Percentiles rank a stretch among this genome's conserved stretches.
phyloP scores from a whole-genome alignment of 2,888 invertebrate species.

The Diploptera punctata region DNA sequence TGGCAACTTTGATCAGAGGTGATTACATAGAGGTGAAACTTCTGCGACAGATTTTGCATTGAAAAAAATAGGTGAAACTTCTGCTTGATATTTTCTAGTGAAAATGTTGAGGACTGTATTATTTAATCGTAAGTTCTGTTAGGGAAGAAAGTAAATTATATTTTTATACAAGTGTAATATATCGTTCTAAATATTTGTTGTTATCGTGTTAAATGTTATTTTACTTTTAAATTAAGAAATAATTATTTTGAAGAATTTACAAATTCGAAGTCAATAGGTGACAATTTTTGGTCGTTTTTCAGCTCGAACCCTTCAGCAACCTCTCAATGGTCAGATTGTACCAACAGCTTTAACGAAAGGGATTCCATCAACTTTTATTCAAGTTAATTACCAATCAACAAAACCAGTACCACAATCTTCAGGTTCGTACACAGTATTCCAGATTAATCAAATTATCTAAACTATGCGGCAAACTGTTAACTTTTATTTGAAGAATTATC shows the following conservation, averaged over 20 bases:
- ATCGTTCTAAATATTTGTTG: not conserved
- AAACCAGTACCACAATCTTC: no score
- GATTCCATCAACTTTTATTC: not conserved
- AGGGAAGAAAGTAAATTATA: not conserved
- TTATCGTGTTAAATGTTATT: not conserved
- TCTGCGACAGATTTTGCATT: no score
- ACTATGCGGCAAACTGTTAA: no score
- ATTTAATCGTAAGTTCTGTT: not conserved
- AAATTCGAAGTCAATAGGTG: not conserved
- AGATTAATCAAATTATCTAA: no score
- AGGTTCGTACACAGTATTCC: conserved; percentile 1
- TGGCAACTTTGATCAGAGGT: no score
- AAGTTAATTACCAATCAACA: not conserved
- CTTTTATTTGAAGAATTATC: no score
- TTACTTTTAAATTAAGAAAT: not conserved
- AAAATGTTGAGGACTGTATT: not conserved
- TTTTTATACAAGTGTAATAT: not conserved
- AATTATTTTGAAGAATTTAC: not conserved
- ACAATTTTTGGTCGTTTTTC: not conserved
- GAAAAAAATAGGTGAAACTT: not conserved
- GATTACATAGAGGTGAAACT: no score
- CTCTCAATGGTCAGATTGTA: not conserved
- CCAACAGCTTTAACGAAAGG: not conserved
- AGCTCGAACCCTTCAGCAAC: not conserved
- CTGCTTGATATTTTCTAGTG: not conserved